A percentile compares a stretch with the other conserved stretches of the same genome.
Evolutionary conservation across 2,888 invertebrate genomes (phyloP).

Genomic region (Eugnorisma glareosa): DNA sequence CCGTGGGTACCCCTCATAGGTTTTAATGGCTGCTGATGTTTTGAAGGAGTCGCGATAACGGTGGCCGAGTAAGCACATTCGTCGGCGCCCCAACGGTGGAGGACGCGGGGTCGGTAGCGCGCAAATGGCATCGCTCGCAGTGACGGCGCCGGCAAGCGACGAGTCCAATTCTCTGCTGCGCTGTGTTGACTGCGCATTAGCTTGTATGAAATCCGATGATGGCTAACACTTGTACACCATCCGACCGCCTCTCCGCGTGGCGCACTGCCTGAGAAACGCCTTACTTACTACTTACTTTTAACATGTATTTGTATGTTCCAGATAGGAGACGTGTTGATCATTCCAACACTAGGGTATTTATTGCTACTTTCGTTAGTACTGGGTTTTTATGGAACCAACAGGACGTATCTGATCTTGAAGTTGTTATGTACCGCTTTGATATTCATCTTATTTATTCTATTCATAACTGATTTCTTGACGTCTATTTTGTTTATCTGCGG

Average conservation of each 20-base stretch:
- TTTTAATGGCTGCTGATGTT: no score
- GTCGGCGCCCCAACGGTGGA: not conserved
- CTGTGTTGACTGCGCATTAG: not conserved
- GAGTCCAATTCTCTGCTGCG: no score
- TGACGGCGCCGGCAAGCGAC: no score
- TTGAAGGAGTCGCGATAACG: no score
- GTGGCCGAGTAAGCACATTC: not conserved
- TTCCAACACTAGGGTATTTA: not conserved
- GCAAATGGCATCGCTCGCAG: not conserved
- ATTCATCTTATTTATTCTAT: not conserved
- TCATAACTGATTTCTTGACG: conserved; percentile 37
- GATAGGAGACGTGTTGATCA: conserved; percentile 2
- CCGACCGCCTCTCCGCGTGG: not conserved
- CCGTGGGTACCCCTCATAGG: no score
- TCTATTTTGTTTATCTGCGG: conserved; percentile 53
- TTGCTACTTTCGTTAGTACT: not conserved
- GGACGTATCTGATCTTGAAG: not conserved
- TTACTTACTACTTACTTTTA: not conserved
- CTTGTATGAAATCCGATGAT: not conserved
- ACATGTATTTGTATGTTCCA: conserved; percentile 3
- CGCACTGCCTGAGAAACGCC: not conserved
- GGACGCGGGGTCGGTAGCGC: not conserved
- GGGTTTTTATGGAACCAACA: not conserved
- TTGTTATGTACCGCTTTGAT: not conserved
- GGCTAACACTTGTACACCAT: not conserved